Percentiles rank a stretch among this genome's conserved stretches.
Conservation (phyloP, 1,140 invertebrate species). For the Cherax destructor region DNA sequence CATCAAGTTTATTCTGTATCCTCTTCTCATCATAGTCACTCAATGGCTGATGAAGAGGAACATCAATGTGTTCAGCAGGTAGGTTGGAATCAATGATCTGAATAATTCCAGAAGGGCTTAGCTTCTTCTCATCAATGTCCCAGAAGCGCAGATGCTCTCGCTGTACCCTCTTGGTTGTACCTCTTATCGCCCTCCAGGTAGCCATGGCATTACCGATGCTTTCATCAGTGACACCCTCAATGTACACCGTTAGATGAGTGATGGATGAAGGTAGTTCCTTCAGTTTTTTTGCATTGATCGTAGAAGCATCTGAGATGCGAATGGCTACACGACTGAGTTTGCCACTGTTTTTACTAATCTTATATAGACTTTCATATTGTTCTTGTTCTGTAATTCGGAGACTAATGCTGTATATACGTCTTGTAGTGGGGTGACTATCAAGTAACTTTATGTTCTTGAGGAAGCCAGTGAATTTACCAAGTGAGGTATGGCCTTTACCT, state of each 20-base stretch:
- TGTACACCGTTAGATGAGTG: constrained; percentile 28
- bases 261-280: constrained; percentile 38
- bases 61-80: constrained; percentile 31
- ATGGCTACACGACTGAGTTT: constrained; percentile 32
- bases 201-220: background rate
- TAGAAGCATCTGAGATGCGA: constrained; percentile 20
- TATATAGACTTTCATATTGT: constrained; percentile 27
- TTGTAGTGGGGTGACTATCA: constrained; percentile 39
- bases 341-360: constrained; percentile 17
- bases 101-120: constrained; percentile 5
- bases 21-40: background rate
- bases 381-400: constrained; percentile 24
- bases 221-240: constrained; percentile 33
- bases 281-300: constrained; percentile 28
- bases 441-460: constrained; percentile 18
- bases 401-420: constrained; percentile 25
- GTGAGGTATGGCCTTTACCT: constrained; percentile 15
- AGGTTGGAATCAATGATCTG: constrained; percentile 28
- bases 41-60: constrained; percentile 31
- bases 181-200: constrained; percentile 44
- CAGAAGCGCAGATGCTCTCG: constrained; percentile 30
- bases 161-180: background rate
- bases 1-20: constrained; percentile 18
- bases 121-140: constrained; percentile 9
- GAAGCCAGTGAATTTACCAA: constrained; percentile 38